Conservation (phyloP, 2,113 vertebrate genomes). For the Willisornis vidua region DNA sequence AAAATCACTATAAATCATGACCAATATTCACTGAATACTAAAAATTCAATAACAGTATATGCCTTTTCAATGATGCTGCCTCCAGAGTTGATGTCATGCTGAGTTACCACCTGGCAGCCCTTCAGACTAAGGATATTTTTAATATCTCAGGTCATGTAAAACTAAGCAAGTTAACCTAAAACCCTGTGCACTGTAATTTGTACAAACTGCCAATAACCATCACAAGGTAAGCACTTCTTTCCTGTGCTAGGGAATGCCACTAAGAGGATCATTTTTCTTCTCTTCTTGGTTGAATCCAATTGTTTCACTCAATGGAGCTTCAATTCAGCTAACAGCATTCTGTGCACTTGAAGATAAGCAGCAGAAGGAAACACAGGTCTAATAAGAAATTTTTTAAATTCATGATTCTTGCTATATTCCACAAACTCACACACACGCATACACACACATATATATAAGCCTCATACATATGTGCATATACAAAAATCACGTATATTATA, state of each 20-base stretch:
- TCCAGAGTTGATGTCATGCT: constrained; percentile 8
- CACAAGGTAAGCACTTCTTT: constrained; percentile 32
- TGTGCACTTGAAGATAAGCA: constrained; percentile 3
- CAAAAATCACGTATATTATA: neutral
- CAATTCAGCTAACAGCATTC: constrained; percentile 25
- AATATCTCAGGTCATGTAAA: constrained; percentile 48
- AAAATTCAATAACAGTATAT: neutral
- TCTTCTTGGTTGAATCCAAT: constrained; percentile 23
- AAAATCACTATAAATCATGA: constrained; percentile 34
- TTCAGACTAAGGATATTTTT: constrained; percentile 30
- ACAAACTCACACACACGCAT: no score
- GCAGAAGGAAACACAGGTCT: neutral
- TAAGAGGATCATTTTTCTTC: constrained; percentile 53
- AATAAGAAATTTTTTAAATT: neutral
- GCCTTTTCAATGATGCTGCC: neutral
- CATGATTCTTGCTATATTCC: neutral
- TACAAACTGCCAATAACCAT: constrained; percentile 38
- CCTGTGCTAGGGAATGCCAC: neutral
- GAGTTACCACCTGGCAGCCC: neutral
- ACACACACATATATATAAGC: no score
- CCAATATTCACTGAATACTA: constrained; percentile 24
- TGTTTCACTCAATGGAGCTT: constrained; percentile 52
- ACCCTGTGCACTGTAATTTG: neutral
- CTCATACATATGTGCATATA: no score
- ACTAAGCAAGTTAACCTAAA: constrained; percentile 50